Conservation (phyloP, 2,113 vertebrate genomes). For the Herpailurus yagouaroundi region DNA sequence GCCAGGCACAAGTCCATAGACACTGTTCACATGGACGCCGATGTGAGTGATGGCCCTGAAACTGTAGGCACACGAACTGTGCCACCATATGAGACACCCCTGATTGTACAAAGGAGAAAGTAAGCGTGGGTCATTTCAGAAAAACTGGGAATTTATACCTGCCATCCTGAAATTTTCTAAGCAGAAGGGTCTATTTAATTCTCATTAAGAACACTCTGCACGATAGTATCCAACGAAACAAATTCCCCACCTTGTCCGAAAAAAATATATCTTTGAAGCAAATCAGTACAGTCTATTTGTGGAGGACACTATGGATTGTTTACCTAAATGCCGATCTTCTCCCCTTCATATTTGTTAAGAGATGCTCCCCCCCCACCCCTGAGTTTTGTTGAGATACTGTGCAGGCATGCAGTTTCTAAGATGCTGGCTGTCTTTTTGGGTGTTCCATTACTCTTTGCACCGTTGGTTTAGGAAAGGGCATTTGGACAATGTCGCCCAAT, state of each 20-base stretch:
- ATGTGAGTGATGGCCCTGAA: background rate
- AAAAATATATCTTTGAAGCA: background rate
- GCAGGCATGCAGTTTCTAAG: background rate
- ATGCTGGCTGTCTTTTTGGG: background rate
- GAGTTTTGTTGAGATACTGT: background rate
- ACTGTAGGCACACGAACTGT: background rate
- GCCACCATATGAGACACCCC: too few species aligned
- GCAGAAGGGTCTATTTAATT: background rate
- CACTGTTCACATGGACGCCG: background rate
- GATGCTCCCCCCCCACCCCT: background rate
- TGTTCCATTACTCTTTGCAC: background rate
- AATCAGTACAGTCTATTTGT: background rate
- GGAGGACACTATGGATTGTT: background rate
- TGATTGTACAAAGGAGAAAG: background rate
- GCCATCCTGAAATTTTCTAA: background rate
- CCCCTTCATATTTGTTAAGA: background rate
- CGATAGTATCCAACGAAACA: background rate
- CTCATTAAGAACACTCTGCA: background rate
- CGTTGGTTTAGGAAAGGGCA: slow-evolving; percentile 5
- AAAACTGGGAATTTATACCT: background rate
- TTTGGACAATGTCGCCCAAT: background rate
- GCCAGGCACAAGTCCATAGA: background rate
- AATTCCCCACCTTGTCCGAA: background rate
- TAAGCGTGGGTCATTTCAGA: background rate
- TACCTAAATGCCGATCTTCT: background rate